These are phyloP conservation scores for Andrena camellia DNA, from an alignment of 2,888 invertebrate species.

Conservation along the genomic window DNA sequence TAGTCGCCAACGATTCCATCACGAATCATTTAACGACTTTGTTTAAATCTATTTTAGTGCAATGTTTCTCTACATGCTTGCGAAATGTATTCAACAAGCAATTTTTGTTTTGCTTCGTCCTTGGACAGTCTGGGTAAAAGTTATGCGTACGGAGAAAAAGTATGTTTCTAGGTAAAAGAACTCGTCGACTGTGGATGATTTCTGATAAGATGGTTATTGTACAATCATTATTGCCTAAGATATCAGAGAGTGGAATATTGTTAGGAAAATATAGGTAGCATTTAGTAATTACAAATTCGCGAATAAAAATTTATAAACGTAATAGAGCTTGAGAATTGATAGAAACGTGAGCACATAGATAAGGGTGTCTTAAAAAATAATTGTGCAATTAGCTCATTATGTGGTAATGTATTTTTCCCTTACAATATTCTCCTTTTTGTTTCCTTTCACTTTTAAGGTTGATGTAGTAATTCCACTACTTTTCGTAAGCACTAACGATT, in stretches of 20 bases:
- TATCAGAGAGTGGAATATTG: background rate
- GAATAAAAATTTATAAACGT: background rate
- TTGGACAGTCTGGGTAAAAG: background rate
- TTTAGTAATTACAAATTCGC: background rate
- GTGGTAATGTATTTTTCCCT: background rate
- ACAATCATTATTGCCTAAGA: background rate
- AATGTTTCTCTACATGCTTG: background rate
- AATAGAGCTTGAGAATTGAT: background rate
- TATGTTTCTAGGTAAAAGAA: too few species aligned
- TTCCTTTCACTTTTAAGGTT: background rate
- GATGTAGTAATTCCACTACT: too few species aligned
- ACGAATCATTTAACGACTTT: constrained; percentile 13
- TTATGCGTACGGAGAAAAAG: background rate
- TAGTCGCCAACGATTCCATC: constrained; percentile 7
- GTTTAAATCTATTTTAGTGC: background rate
- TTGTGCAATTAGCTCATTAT: background rate
- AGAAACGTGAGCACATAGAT: background rate
- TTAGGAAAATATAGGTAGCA: background rate
- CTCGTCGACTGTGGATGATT: too few species aligned
- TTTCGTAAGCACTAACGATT: too few species aligned
- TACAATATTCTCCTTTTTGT: background rate
- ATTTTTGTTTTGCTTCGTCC: background rate
- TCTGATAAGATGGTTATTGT: too few species aligned
- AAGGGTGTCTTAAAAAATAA: background rate
- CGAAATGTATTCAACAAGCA: background rate